Conservation (phyloP, 1,140 invertebrate genomes). For the Centruroides sculpturatus region DNA sequence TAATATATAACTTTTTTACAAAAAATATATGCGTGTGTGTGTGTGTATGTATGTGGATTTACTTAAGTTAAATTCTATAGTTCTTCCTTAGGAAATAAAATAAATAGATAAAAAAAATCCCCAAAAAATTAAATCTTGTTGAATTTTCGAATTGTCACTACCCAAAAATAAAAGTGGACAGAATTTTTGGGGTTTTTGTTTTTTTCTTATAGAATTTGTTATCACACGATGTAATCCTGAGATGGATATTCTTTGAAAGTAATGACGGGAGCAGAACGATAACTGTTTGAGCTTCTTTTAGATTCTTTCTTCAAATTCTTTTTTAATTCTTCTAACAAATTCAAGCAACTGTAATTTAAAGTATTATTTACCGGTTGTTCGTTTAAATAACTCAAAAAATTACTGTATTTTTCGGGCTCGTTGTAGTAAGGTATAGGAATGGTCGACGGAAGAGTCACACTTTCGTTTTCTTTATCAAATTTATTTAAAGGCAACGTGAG, state of each 20-base stretch:
- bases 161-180: too few relatives aligned
- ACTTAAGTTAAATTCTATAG: too few relatives aligned
- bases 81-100: too few relatives aligned
- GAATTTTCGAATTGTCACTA: too few relatives aligned
- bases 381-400: neutral
- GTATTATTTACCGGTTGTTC: neutral
- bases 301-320: neutral
- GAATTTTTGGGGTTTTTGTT: too few relatives aligned
- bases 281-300: neutral
- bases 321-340: slow-evolving; percentile 3
- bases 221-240: too few relatives aligned
- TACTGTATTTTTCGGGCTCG: neutral
- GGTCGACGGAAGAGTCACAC: neutral
- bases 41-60: too few relatives aligned
- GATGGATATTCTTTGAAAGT: slow-evolving; percentile 3
- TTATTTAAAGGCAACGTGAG: neutral
- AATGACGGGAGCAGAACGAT: slow-evolving; percentile 4
- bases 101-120: too few relatives aligned
- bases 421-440: neutral
- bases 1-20: too few relatives aligned
- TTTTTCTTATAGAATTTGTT: too few relatives aligned
- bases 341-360: slow-evolving; percentile 2
- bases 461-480: neutral
- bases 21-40: too few relatives aligned
- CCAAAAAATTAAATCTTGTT: too few relatives aligned